These are phyloP conservation scores for Drosophila tropicalis DNA, from an alignment of 1,140 invertebrate genomes.

Conservation along the genomic window DNA sequence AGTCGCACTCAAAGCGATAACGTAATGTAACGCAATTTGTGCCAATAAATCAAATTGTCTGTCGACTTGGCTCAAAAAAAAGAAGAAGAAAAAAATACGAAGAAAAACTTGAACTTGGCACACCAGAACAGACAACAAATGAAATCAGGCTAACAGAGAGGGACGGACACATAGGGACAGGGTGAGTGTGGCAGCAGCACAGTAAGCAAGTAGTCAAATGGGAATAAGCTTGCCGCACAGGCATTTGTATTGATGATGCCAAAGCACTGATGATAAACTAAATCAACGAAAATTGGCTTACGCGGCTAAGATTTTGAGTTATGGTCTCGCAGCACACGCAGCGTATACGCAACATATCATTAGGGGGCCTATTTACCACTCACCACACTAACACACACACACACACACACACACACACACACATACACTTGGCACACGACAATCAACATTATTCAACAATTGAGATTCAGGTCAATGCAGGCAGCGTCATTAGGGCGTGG, in stretches of 20 bases:
- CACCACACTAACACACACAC: conserved; percentile 37
- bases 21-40: conserved; percentile 79
- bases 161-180: no score
- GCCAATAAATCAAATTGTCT: conserved; percentile 79
- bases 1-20: conserved; percentile 69
- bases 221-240: conserved; percentile 64
- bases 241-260: conserved; percentile 70
- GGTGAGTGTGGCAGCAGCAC: not conserved
- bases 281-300: conserved; percentile 81
- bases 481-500: conserved; percentile 41
- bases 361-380: conserved; percentile 34
- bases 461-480: conserved; percentile 58
- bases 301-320: conserved; percentile 73
- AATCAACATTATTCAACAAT: conserved; percentile 35
- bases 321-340: conserved; percentile 52
- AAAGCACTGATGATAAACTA: conserved; percentile 73
- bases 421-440: conserved; percentile 43
- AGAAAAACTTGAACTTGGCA: conserved; percentile 40
- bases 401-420: conserved; percentile 43
- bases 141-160: conserved; percentile 68
- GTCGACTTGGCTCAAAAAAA: conserved; percentile 27
- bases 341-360: conserved; percentile 73
- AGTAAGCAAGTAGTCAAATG: conserved; percentile 50
- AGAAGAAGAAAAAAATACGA: conserved; percentile 4
- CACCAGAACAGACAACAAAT: conserved; percentile 59